Conservation (phyloP, 2,888 invertebrate genomes). For the Acleris literana region DNA sequence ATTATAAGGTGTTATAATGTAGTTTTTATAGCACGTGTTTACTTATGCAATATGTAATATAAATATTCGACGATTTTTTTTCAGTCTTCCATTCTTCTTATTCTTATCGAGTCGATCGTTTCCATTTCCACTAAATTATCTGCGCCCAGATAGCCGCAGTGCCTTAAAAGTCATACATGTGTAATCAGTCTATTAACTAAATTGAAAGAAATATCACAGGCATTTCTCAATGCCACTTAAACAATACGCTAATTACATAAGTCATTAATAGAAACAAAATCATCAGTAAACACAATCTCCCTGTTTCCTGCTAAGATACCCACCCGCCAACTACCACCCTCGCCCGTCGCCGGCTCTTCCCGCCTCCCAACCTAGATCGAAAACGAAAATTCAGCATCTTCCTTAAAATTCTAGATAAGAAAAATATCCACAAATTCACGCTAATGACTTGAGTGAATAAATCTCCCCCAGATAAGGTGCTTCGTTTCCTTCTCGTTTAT, state of each 20-base stretch:
- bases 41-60: too few relatives aligned
- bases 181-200: too few relatives aligned
- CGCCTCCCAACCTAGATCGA: conserved; percentile 80
- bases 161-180: too few relatives aligned
- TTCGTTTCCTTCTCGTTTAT: conserved; percentile 38
- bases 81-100: too few relatives aligned
- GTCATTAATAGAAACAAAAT: conserved; percentile 1
- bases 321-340: conserved; percentile 80
- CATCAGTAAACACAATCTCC: conserved; percentile 22
- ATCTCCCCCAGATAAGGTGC: conserved; percentile 41
- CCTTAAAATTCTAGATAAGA: conserved; percentile 67
- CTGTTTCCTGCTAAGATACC: conserved; percentile 61
- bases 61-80: too few relatives aligned
- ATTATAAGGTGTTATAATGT: too few relatives aligned
- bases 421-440: conserved; percentile 71
- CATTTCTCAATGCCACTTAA: not conserved
- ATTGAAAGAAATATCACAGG: not conserved
- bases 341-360: conserved; percentile 71
- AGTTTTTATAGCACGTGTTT: too few relatives aligned
- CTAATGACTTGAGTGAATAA: conserved; percentile 53
- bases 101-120: too few relatives aligned
- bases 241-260: conserved; percentile 13
- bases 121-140: too few relatives aligned
- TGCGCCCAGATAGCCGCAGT: too few relatives aligned
- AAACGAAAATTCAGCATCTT: conserved; percentile 80